These are phyloP conservation scores for Notolabrus celidotus DNA, from an alignment of 2,797 vertebrate species.

Conservation along the genomic window DNA sequence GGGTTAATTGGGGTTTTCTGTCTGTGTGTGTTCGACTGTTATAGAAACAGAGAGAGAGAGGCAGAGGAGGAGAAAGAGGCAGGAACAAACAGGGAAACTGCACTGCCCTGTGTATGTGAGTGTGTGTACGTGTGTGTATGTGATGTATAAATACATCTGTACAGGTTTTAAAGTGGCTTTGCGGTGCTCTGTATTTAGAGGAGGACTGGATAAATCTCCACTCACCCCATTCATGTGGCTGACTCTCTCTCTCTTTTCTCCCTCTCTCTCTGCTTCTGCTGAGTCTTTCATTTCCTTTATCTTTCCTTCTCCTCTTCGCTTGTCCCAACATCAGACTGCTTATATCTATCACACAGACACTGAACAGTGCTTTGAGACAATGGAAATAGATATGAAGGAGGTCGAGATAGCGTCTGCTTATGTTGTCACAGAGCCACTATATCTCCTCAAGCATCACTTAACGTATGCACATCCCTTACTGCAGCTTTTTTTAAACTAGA, in stretches of 20 bases:
- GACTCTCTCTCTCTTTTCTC: conserved; percentile 48
- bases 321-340: conserved; percentile 19
- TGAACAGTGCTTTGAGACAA: neutral
- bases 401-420: neutral
- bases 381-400: neutral
- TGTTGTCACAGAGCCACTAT: too few relatives aligned
- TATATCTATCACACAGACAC: neutral
- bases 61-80: neutral
- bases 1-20: conserved; percentile 11
- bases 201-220: conserved; percentile 70
- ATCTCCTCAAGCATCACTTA: too few relatives aligned
- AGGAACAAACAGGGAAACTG: conserved; percentile 25
- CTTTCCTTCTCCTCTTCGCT: conserved; percentile 23
- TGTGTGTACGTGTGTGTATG: conserved; percentile 63
- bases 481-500: too few relatives aligned
- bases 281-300: conserved; percentile 50
- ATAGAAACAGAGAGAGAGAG: neutral
- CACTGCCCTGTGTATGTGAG: conserved; percentile 24
- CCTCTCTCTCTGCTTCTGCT: conserved; percentile 39
- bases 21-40: conserved; percentile 20
- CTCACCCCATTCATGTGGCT: conserved; percentile 78
- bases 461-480: too few relatives aligned
- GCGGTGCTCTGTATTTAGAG: conserved; percentile 80
- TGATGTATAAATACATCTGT: conserved; percentile 78
- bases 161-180: conserved; percentile 85